Conservation (phyloP, 2,888 invertebrate species). For the Melikaiella ostensackeni region DNA sequence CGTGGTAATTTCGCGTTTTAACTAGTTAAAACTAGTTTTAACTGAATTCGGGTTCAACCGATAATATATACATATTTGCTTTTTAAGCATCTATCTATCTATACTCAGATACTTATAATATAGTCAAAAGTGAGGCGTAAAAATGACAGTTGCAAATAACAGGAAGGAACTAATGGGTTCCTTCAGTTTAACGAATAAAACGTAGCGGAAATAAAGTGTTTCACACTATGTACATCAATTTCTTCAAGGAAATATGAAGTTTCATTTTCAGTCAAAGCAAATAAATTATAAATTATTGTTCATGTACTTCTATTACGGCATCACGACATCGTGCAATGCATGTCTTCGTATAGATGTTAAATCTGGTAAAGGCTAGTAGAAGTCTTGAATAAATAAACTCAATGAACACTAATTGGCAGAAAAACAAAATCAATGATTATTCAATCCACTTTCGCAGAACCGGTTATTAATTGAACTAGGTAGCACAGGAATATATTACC, state of each 20-base stretch:
- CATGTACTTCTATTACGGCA: neutral
- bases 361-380: neutral
- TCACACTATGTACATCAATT: neutral
- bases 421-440: constrained; percentile 12
- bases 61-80: no score
- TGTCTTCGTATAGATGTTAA: neutral
- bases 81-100: no score
- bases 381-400: neutral
- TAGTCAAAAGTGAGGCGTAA: no score
- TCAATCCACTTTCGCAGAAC: neutral
- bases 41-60: no score
- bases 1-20: no score
- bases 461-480: neutral
- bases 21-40: no score
- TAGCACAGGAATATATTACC: neutral
- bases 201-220: neutral
- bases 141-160: constrained; percentile 5
- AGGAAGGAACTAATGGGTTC: neutral
- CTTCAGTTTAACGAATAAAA: neutral
- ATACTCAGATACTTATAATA: no score
- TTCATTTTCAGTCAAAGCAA: neutral
- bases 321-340: neutral
- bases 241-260: neutral
- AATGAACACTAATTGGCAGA: constrained; percentile 10
- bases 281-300: neutral